Percentiles rank a stretch among this genome's conserved stretches.
These are phyloP conservation scores for Himalopsyche kuldschensis DNA, from an alignment of 2,888 invertebrate species.

Conservation along the genomic window DNA sequence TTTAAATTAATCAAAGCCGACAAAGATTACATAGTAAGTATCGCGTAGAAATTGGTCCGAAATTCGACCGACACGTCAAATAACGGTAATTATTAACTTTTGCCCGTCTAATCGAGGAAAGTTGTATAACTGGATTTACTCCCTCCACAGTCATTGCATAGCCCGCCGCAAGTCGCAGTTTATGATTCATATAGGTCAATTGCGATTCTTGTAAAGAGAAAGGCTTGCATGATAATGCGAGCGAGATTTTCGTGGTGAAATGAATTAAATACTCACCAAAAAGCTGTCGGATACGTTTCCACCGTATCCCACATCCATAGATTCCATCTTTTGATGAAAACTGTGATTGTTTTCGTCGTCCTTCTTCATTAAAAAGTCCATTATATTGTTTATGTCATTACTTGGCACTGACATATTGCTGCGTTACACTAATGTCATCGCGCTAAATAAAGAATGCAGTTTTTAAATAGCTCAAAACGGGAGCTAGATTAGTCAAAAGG, in stretches of 20 bases:
- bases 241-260: background rate
- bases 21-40: background rate
- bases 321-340: slow-evolving; percentile 18
- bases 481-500: background rate
- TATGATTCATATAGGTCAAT: slow-evolving; percentile 34
- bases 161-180: background rate
- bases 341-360: slow-evolving; percentile 45
- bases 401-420: slow-evolving; percentile 36
- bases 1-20: background rate
- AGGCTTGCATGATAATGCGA: slow-evolving; percentile 13
- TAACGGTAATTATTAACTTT: background rate
- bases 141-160: background rate
- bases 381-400: slow-evolving; percentile 48
- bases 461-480: background rate
- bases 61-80: background rate
- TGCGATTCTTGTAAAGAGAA: slow-evolving; percentile 31
- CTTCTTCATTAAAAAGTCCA: slow-evolving; percentile 52
- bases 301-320: slow-evolving; percentile 16
- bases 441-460: slow-evolving; percentile 11
- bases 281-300: slow-evolving; percentile 23
- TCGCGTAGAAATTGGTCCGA: background rate
- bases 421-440: slow-evolving; percentile 34
- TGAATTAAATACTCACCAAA: slow-evolving; percentile 24
- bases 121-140: slow-evolving; percentile 29
- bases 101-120: slow-evolving; percentile 15